Conservation (phyloP, 2,797 vertebrate genomes). For the Epinephelus malabaricus region DNA sequence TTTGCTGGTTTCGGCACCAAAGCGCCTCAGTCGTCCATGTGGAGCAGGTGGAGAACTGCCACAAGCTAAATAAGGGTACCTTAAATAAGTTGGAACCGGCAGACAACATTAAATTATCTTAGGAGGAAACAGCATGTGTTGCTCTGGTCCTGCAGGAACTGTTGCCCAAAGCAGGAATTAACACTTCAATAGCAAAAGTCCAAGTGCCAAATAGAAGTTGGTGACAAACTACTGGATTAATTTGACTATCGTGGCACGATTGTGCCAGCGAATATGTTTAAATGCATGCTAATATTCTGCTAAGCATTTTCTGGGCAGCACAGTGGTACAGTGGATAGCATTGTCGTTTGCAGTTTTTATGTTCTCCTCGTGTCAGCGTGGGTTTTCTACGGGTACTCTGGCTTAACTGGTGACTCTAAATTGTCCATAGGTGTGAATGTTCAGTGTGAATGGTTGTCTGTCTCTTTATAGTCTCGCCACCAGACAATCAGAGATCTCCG, state of each 20-base stretch:
- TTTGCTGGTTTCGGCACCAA: not conserved
- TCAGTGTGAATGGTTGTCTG: too few relatives aligned
- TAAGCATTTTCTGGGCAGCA: too few relatives aligned
- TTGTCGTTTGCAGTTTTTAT: too few relatives aligned
- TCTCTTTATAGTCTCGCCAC: too few relatives aligned
- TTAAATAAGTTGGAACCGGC: conserved; percentile 20
- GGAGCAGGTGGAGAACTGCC: conserved; percentile 33
- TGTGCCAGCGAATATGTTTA: too few relatives aligned
- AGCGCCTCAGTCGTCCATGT: not conserved
- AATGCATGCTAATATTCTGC: too few relatives aligned
- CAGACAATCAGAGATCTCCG: too few relatives aligned
- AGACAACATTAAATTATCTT: conserved; percentile 18
- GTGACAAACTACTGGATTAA: conserved; percentile 2
- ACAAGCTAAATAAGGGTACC: conserved; percentile 20
- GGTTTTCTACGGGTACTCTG: too few relatives aligned
- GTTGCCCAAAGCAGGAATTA: conserved; percentile 7
- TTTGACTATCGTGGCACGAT: not conserved
- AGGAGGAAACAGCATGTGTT: conserved; percentile 11
- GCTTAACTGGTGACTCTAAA: too few relatives aligned
- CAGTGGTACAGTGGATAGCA: too few relatives aligned
- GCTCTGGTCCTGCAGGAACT: conserved; percentile 3
- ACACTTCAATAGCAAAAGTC: conserved; percentile 2
- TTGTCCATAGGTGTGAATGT: too few relatives aligned
- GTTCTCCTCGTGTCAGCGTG: too few relatives aligned
- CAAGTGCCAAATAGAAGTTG: not conserved